A percentile compares a stretch with the other conserved stretches of the same genome.
phyloP scores from a whole-genome alignment of 1,140 invertebrate genomes.

The Drosophila repletoides region DNA sequence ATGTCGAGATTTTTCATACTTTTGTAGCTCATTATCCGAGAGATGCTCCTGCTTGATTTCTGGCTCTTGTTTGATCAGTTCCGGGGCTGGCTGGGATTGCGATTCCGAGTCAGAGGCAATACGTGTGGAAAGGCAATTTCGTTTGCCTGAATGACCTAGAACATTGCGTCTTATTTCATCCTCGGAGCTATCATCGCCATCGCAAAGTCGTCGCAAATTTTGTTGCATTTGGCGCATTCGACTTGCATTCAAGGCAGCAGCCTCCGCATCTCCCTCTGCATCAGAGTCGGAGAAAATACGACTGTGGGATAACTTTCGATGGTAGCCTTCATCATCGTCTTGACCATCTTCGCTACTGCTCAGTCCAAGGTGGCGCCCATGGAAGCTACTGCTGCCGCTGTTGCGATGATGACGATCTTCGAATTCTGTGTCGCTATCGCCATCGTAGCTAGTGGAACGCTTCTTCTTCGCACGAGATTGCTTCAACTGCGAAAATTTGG shows the following conservation, averaged over 20 bases:
- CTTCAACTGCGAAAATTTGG: constrained; percentile 94
- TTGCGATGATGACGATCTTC: constrained; percentile 81
- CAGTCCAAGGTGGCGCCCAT: constrained; percentile 52
- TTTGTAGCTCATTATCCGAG: constrained; percentile 50
- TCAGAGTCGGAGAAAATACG: constrained; percentile 71
- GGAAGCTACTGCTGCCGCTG: constrained; percentile 68
- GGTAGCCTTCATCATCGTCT: constrained; percentile 43
- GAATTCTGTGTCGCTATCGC: constrained; percentile 89
- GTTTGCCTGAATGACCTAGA: constrained; percentile 81
- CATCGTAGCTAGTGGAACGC: constrained; percentile 92
- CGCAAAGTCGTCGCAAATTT: constrained; percentile 68
- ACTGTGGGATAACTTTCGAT: constrained; percentile 19
- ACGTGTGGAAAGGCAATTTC: constrained; percentile 84
- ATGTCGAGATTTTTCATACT: constrained; percentile 53
- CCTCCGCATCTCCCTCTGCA: constrained; percentile 39
- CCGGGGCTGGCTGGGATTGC: constrained; percentile 81
- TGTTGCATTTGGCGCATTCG: constrained; percentile 59
- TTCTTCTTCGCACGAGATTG: constrained; percentile 94
- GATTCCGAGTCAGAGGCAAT: constrained; percentile 85
- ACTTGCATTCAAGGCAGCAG: constrained; percentile 22
- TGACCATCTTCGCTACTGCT: constrained; percentile 69
- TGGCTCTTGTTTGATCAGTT: constrained; percentile 74
- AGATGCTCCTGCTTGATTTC: constrained; percentile 77
- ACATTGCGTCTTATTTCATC: constrained; percentile 68
- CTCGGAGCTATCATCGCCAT: constrained; percentile 81